These are phyloP conservation scores for Dysmachus trigonus DNA, from an alignment of 2,888 invertebrate species.

Conservation along the genomic window DNA sequence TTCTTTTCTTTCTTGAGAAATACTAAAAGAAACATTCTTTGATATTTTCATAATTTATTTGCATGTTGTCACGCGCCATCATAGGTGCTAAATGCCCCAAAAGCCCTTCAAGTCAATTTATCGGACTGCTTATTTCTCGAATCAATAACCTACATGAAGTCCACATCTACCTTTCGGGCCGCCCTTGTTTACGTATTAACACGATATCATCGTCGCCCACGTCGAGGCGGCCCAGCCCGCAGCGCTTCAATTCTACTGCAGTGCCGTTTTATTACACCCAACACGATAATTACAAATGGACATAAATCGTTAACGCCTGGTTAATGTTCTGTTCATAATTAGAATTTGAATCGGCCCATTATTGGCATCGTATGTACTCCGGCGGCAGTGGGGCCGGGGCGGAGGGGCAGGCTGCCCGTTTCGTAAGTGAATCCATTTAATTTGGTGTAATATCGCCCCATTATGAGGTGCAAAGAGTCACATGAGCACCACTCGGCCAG, in stretches of 20 bases:
- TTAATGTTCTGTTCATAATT: conserved; percentile 8
- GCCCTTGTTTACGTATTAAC: background rate
- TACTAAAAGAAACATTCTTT: background rate
- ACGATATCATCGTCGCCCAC: background rate
- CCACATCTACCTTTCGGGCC: background rate
- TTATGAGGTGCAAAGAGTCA: background rate
- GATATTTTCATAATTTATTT: background rate
- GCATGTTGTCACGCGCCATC: background rate
- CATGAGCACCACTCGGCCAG: background rate
- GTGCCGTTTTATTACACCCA: background rate
- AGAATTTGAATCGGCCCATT: background rate
- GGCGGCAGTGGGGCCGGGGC: background rate
- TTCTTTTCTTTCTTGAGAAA: background rate
- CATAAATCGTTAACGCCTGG: conserved; percentile 7
- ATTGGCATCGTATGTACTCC: background rate
- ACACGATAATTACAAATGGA: conserved; percentile 2
- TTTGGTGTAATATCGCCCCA: background rate
- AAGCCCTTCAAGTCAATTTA: background rate
- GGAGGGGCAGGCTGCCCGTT: background rate
- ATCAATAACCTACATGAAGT: background rate
- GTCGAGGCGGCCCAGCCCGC: background rate
- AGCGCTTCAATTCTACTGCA: background rate
- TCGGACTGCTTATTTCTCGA: background rate
- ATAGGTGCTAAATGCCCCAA: background rate
- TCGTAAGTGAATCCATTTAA: background rate